A percentile compares a stretch with the other conserved stretches of the same genome.
phyloP scores from a whole-genome alignment of 2,797 vertebrate genomes.

The Benthosema pterotum region DNA sequence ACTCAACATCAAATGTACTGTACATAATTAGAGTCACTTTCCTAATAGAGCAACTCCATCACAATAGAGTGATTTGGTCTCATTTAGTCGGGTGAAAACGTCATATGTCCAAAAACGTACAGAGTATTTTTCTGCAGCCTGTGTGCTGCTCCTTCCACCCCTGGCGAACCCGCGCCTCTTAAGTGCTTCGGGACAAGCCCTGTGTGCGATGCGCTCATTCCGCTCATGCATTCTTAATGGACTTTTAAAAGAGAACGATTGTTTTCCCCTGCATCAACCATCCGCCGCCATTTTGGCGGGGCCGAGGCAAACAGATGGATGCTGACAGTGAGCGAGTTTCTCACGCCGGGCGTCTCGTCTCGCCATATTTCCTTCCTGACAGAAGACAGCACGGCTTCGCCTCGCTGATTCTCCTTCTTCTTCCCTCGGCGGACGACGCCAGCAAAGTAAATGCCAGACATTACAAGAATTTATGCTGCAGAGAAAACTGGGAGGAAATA shows the following conservation, averaged over 20 bases:
- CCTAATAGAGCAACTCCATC: no score
- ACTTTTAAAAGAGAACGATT: slow-evolving; percentile 61
- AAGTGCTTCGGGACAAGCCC: slow-evolving; percentile 35
- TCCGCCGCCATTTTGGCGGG: slow-evolving; percentile 51
- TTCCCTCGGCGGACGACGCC: slow-evolving; percentile 5
- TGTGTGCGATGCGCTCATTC: slow-evolving; percentile 41
- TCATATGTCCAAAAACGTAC: no score
- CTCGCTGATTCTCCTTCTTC: slow-evolving; percentile 21
- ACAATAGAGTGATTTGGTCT: no score
- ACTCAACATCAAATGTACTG: no score
- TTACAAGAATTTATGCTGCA: slow-evolving; percentile 52
- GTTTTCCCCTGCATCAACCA: slow-evolving; percentile 51
- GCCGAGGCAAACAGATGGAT: slow-evolving; percentile 66
- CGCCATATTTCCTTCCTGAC: neutral
- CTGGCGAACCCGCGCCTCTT: slow-evolving; percentile 16
- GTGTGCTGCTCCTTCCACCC: no score
- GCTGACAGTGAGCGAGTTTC: slow-evolving; percentile 57
- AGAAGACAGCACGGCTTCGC: no score
- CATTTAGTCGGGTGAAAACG: no score
- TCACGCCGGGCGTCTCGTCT: slow-evolving; percentile 31
- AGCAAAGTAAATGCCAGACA: slow-evolving; percentile 50
- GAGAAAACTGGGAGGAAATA: slow-evolving; percentile 43
- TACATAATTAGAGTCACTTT: no score
- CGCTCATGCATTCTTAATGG: slow-evolving; percentile 66
- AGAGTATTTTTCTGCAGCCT: no score